phyloP scores from a whole-genome alignment of 2,797 vertebrate species.

The Poecilia gillii region DNA sequence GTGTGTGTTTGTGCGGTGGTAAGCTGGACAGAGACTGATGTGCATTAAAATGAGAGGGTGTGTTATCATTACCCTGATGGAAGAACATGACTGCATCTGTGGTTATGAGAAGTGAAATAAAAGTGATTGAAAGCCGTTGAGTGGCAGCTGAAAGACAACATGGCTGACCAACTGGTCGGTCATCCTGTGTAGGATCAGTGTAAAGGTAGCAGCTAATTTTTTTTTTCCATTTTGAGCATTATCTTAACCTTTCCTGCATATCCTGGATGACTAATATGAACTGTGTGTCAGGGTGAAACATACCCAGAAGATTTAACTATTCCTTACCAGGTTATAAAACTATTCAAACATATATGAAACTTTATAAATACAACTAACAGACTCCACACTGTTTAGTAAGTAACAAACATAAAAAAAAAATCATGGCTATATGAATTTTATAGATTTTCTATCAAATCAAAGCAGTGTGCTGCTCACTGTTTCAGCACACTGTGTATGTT shows the following conservation, averaged over 20 bases:
- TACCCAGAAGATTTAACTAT: neutral
- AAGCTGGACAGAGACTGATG: constrained; percentile 34
- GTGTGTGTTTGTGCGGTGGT: constrained; percentile 12
- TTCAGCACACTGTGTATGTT: neutral
- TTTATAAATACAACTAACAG: neutral
- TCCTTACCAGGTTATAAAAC: neutral
- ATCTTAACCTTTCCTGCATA: constrained; percentile 70
- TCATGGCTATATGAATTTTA: too few relatives aligned
- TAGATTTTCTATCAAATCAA: too few relatives aligned
- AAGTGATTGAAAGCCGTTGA: constrained; percentile 56
- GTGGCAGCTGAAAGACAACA: constrained; percentile 52
- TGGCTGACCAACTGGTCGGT: constrained; percentile 57
- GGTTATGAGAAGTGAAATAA: constrained; percentile 31
- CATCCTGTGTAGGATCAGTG: constrained; percentile 64
- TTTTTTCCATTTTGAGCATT: constrained; percentile 67
- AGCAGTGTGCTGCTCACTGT: neutral
- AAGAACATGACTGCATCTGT: constrained; percentile 52
- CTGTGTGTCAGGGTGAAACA: constrained; percentile 43
- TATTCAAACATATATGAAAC: neutral
- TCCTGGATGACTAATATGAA: constrained; percentile 60
- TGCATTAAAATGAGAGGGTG: constrained; percentile 60
- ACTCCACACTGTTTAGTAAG: neutral
- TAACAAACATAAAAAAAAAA: neutral
- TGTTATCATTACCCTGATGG: constrained; percentile 71
- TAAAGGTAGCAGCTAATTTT: constrained; percentile 66